A percentile compares a stretch with the other conserved stretches of the same genome.
Conservation (phyloP, 2,888 invertebrate species). For the Drosophila mimica region DNA sequence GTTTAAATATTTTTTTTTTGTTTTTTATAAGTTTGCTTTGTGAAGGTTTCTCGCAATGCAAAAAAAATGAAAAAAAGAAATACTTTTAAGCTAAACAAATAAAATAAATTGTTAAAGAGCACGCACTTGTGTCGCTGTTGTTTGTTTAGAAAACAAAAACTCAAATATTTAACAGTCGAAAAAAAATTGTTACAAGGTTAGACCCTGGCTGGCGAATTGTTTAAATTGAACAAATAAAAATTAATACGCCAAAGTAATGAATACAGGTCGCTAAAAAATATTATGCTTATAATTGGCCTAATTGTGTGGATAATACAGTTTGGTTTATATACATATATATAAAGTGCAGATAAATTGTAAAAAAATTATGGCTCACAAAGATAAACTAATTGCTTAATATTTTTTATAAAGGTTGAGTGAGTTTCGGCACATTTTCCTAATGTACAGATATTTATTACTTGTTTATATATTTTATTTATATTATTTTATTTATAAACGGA, state of each 20-base stretch:
- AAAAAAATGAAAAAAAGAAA: conserved; percentile 28
- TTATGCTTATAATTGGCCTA: conserved; percentile 47
- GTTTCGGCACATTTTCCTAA: background rate
- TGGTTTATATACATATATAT: background rate
- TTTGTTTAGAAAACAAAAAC: conserved; percentile 59
- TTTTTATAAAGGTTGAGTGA: background rate
- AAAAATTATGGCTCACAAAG: background rate
- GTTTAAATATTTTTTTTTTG: conserved; percentile 11
- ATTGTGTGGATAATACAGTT: conserved; percentile 34
- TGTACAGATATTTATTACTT: background rate
- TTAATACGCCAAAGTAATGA: conserved; percentile 44
- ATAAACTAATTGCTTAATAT: background rate
- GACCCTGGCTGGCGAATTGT: conserved; percentile 50
- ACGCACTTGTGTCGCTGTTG: conserved; percentile 52
- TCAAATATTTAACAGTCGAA: conserved; percentile 13
- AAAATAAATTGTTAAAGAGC: conserved; percentile 58
- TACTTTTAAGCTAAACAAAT: conserved; percentile 56
- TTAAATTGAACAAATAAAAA: conserved; percentile 62
- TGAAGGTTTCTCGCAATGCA: conserved; percentile 62
- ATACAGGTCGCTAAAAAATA: conserved; percentile 7
- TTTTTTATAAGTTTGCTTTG: conserved; percentile 28
- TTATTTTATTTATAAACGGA: background rate
- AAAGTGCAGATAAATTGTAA: background rate
- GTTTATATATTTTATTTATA: background rate
- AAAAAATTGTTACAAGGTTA: conserved; percentile 61